phyloP scores from a whole-genome alignment of 1,140 invertebrate species.

The Tetraneura akinire region DNA sequence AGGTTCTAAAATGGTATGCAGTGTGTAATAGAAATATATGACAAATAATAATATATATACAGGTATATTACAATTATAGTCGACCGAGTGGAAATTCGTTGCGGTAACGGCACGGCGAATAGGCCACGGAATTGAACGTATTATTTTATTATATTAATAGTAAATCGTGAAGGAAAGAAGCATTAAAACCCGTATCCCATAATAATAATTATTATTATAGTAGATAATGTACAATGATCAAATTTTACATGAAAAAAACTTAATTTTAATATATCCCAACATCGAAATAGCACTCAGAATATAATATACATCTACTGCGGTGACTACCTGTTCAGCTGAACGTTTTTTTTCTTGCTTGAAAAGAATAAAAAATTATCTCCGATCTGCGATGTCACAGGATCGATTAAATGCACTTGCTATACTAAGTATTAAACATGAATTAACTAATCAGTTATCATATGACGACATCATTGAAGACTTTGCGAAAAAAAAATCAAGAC shows the following conservation, averaged over 20 bases:
- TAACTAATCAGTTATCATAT: no score
- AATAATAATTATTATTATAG: constrained; percentile 18
- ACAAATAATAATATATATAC: constrained; percentile 29
- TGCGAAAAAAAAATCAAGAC: constrained; percentile 42
- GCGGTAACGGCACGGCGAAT: constrained; percentile 26
- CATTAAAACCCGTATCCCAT: constrained; percentile 30
- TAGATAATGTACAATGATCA: constrained; percentile 34
- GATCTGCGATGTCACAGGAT: no score
- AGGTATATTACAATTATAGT: no score
- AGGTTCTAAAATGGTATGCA: no score
- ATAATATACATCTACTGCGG: constrained; percentile 39
- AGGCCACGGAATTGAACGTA: constrained; percentile 35
- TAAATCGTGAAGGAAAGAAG: constrained; percentile 37
- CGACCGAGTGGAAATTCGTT: constrained; percentile 30
- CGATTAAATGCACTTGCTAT: no score
- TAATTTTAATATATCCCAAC: constrained; percentile 35
- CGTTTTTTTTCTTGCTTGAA: constrained; percentile 42
- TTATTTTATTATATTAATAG: constrained; percentile 36
- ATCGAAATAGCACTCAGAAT: constrained; percentile 34
- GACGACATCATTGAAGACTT: constrained; percentile 35
- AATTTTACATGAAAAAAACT: constrained; percentile 36
- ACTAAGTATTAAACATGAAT: no score
- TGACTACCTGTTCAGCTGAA: constrained; percentile 47
- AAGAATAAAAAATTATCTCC: constrained; percentile 48
- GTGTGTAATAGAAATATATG: no score